Conservation (phyloP, 2,888 invertebrate species). For the Nomada ruficornis region DNA sequence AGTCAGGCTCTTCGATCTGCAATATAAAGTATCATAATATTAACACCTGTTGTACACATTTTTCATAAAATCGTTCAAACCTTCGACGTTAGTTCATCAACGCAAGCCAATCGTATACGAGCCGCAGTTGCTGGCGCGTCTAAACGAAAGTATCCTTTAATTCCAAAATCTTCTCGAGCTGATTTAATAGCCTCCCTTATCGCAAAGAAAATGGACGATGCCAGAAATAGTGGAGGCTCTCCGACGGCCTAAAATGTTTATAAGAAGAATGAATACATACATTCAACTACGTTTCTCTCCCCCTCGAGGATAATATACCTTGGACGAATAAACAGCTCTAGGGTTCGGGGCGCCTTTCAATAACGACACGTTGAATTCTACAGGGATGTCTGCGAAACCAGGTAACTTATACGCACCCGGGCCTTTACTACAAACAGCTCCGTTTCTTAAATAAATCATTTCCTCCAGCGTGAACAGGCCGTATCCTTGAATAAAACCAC, state of each 20-base stretch:
- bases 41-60: background rate
- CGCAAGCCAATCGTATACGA: conserved; percentile 94
- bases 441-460: conserved; percentile 93
- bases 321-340: conserved; percentile 96
- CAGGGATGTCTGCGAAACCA: conserved; percentile 95
- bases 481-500: conserved; percentile 97
- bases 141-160: conserved; percentile 87
- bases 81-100: conserved; percentile 92
- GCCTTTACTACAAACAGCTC: conserved; percentile 92
- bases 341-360: conserved; percentile 96
- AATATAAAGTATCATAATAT: conserved; percentile 36
- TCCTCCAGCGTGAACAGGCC: conserved; percentile 97
- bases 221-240: conserved; percentile 97
- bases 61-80: conserved; percentile 83
- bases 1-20: conserved; percentile 73
- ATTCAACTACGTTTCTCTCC: background rate
- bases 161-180: conserved; percentile 90
- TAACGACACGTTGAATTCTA: conserved; percentile 95
- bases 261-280: background rate
- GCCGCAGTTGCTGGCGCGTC: conserved; percentile 96
- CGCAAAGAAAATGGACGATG: conserved; percentile 95
- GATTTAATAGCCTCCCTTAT: conserved; percentile 94
- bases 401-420: conserved; percentile 98
- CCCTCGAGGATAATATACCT: conserved; percentile 86
- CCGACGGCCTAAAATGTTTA: conserved; percentile 92